A percentile compares a stretch with the other conserved stretches of the same genome.
phyloP scores from a whole-genome alignment of 2,797 vertebrate genomes.

The Heliangelus exortis region DNA sequence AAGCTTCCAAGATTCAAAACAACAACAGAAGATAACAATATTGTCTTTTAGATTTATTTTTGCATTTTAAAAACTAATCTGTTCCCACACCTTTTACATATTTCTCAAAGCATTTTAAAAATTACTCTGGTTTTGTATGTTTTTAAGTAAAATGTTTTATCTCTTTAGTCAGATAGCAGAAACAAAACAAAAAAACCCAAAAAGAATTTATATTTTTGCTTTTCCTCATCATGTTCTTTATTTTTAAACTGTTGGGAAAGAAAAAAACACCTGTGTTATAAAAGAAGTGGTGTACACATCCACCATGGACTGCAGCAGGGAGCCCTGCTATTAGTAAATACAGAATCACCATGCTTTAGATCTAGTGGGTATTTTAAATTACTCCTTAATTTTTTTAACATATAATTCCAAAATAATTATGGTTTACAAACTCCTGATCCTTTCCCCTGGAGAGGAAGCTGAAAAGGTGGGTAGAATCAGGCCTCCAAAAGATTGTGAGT shows the following conservation, averaged over 20 bases:
- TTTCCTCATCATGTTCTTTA: not conserved
- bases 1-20: not conserved
- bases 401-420: not conserved
- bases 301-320: not conserved
- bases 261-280: not conserved
- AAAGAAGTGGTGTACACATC: not conserved
- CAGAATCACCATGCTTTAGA: not conserved
- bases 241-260: not conserved
- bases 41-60: not conserved
- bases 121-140: not conserved
- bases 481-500: not conserved
- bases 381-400: not conserved
- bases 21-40: not conserved
- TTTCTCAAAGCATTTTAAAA: not conserved
- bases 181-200: too few species aligned
- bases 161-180: not conserved
- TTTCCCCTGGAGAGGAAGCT: not conserved
- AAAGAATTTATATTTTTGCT: not conserved
- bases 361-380: accelerated
- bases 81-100: not conserved
- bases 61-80: not conserved
- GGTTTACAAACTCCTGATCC: not conserved
- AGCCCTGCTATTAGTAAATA: not conserved
- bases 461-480: not conserved
- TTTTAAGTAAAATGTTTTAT: not conserved